Evolutionary conservation across 2,888 invertebrate genomes (phyloP).

Genomic region (Pseudococcus viburni): DNA sequence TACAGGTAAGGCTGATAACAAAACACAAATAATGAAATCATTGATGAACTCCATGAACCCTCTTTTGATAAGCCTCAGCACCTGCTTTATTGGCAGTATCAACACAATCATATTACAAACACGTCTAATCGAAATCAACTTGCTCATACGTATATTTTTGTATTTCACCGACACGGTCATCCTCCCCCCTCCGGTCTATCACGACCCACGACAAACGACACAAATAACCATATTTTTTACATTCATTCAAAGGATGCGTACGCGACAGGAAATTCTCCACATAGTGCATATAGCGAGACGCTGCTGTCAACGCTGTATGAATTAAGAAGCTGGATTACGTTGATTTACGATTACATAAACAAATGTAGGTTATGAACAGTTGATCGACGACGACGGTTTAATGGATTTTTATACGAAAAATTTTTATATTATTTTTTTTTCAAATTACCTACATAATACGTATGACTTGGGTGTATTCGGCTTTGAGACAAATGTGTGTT

Average conservation of each 20-base stretch:
- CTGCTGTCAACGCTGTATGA: constrained; percentile 3
- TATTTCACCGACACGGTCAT: too few species aligned
- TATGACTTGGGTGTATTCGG: not conserved
- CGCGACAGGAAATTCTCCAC: not conserved
- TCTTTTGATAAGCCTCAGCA: too few species aligned
- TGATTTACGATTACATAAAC: constrained; percentile 45
- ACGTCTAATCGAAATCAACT: too few species aligned
- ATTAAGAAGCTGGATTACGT: constrained; percentile 26
- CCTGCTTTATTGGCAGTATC: too few species aligned
- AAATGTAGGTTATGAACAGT: constrained; percentile 35
- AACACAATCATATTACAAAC: too few species aligned
- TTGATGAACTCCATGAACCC: too few species aligned
- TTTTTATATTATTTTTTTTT: not conserved
- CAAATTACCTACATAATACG: not conserved
- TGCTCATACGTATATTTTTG: too few species aligned
- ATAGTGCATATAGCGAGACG: not conserved
- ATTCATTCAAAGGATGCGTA: constrained; percentile 5
- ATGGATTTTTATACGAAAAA: constrained; percentile 3
- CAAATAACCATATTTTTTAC: not conserved
- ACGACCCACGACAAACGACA: too few species aligned
- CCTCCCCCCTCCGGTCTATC: too few species aligned
- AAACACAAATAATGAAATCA: too few species aligned
- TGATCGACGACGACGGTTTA: constrained; percentile 28
- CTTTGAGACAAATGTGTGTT: not conserved
- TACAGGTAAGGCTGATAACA: too few species aligned